Conservation (phyloP, 2,797 vertebrate genomes). For the Champsocephalus esox region DNA sequence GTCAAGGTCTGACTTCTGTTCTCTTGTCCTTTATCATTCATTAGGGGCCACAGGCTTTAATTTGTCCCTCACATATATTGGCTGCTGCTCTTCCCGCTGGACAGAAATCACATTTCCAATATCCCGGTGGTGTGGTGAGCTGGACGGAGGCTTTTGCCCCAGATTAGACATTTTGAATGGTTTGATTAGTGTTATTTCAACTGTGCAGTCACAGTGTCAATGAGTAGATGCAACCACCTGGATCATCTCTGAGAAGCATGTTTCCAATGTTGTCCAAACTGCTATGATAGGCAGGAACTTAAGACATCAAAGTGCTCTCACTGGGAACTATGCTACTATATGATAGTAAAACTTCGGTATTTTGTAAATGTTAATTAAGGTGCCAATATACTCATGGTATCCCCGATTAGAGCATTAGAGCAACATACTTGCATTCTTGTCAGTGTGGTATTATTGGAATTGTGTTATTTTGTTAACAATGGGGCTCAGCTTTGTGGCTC, state of each 20-base stretch:
- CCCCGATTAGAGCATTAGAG: background rate
- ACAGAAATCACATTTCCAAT: constrained; percentile 53
- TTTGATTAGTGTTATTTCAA: constrained; percentile 45
- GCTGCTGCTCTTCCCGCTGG: constrained; percentile 34
- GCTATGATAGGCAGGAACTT: background rate
- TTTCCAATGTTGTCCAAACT: background rate
- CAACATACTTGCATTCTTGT: background rate
- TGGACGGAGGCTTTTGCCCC: constrained; percentile 46
- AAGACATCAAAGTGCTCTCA: background rate
- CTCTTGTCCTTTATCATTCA: constrained; percentile 39
- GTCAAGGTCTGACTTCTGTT: constrained; percentile 28
- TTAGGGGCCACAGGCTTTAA: constrained; percentile 60
- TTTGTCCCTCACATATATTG: constrained; percentile 64
- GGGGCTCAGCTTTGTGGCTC: no score
- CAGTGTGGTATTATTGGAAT: no score
- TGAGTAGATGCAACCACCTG: background rate
- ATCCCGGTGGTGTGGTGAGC: constrained; percentile 40
- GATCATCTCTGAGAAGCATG: background rate
- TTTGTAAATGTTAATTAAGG: no score
- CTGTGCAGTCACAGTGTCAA: constrained; percentile 7
- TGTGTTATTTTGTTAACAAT: no score
- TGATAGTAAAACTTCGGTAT: no score
- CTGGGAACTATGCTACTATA: background rate
- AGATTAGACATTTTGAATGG: constrained; percentile 46
- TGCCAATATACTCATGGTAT: background rate